These are phyloP conservation scores for Acromyrmex heyeri DNA, from an alignment of 1,140 invertebrate genomes.

Conservation along the genomic window DNA sequence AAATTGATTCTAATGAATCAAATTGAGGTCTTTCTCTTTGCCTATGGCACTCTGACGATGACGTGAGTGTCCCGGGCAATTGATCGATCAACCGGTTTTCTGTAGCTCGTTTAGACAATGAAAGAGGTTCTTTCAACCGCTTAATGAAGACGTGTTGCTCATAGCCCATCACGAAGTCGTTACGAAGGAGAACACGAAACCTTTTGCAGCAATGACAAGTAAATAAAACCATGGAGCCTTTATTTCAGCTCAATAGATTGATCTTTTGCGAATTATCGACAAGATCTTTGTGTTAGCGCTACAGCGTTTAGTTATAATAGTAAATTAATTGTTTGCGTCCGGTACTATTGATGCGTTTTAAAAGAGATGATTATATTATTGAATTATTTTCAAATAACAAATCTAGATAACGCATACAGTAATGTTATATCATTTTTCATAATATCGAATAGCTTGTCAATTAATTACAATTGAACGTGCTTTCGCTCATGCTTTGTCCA, in stretches of 20 bases:
- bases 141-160: conserved; percentile 67
- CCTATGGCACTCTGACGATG: conserved; percentile 49
- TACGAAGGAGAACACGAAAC: conserved; percentile 54
- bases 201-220: conserved; percentile 64
- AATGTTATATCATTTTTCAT: conserved; percentile 14
- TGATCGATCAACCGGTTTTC: conserved; percentile 70
- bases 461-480: not conserved
- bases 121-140: conserved; percentile 46
- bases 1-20: conserved; percentile 77
- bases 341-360: not conserved
- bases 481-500: conserved; percentile 5
- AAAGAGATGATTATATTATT: not conserved
- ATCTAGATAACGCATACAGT: not conserved
- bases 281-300: conserved; percentile 33
- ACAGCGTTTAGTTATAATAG: conserved; percentile 21
- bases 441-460: conserved; percentile 1
- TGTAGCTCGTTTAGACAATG: conserved; percentile 50
- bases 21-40: conserved; percentile 24
- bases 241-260: conserved; percentile 50
- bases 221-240: conserved; percentile 47
- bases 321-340: conserved; percentile 18
- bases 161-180: conserved; percentile 46
- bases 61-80: conserved; percentile 56
- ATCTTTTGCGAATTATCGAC: conserved; percentile 35
- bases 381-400: conserved; percentile 26